Conservation (phyloP, 2,888 invertebrate genomes). For the Diadegma fenestrale region DNA sequence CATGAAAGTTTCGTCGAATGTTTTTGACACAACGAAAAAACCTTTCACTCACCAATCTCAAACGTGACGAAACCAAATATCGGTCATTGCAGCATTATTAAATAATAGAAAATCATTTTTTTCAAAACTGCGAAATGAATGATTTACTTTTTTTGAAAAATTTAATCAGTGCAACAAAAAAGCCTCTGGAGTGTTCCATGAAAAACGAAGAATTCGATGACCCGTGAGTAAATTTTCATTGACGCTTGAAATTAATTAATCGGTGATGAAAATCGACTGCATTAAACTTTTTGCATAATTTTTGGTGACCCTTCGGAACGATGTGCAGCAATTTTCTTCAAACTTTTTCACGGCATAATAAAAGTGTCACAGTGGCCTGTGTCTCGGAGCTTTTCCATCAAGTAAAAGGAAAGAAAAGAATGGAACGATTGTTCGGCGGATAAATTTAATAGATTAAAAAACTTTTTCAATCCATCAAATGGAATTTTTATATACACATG, state of each 20-base stretch:
- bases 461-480: slow-evolving; percentile 30
- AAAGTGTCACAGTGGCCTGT: background rate
- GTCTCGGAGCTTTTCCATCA: slow-evolving; percentile 1
- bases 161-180: background rate
- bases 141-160: background rate
- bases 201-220: background rate
- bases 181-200: background rate
- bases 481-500: background rate
- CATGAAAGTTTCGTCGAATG: background rate
- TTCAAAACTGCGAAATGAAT: background rate
- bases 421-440: background rate
- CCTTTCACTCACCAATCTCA: background rate
- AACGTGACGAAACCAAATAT: background rate
- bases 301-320: background rate
- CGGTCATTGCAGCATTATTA: background rate
- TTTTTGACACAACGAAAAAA: slow-evolving; percentile 2
- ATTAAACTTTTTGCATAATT: slow-evolving; percentile 2
- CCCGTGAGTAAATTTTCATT: background rate
- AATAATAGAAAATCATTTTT: background rate
- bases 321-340: background rate
- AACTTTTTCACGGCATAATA: background rate
- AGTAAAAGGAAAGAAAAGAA: background rate
- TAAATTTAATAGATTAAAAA: slow-evolving; percentile 28
- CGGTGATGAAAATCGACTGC: background rate
- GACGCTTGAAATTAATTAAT: background rate